Evolutionary conservation across 2,797 vertebrate species (phyloP), one percentile per base, ranked within the genome.

Genomic region (Melanotaenia maccullochi): DNA sequence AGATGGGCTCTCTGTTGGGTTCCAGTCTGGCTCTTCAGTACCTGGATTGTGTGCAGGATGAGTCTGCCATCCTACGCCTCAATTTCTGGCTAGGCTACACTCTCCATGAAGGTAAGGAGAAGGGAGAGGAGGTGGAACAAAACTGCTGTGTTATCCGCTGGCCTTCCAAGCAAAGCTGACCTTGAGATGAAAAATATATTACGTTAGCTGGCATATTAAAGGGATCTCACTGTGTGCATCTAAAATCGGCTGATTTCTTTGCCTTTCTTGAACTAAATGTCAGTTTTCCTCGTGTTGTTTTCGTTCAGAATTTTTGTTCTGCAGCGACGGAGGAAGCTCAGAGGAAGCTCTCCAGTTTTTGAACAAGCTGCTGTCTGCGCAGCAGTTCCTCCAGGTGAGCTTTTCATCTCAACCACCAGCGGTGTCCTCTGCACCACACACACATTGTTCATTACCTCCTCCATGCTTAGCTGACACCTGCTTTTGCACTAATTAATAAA

Each of bases 1-100:
- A 95, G 93, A 98, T 99, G 96, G 96, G 96, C 55, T 98, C 97
- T 18, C 93, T 99, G 82, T 82, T 99, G 67, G 93, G 93, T 59
- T 97, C 90, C 73, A 92, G 95, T 64, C 86, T 97, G 71, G 88
- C 97, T 1, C 94, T 99, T 84, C 96, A 98, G 73, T 98, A 96
- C 86, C 88, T 99, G 76, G 96, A 97, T 76, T 98, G 95, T 76
- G 83, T 96, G 63, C 96, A 90, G 93, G 97, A 99, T 72, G 96
- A 97, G 78, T 95, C 96, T 4, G 54, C 96, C 78, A 93, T 96
- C 82, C 90, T 97, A 71, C 95, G 97, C 57, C 93, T 97, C n/a
- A 96, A 97, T 90, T 97, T 95, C 81, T 99, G 97, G 97, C 92
- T 99, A 44, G 94, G 95, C 61, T 95, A 95, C 55, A 90, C 93